These are phyloP conservation scores for Penaeus japonicus DNA, from an alignment of 1,140 invertebrate species.

Conservation along the genomic window DNA sequence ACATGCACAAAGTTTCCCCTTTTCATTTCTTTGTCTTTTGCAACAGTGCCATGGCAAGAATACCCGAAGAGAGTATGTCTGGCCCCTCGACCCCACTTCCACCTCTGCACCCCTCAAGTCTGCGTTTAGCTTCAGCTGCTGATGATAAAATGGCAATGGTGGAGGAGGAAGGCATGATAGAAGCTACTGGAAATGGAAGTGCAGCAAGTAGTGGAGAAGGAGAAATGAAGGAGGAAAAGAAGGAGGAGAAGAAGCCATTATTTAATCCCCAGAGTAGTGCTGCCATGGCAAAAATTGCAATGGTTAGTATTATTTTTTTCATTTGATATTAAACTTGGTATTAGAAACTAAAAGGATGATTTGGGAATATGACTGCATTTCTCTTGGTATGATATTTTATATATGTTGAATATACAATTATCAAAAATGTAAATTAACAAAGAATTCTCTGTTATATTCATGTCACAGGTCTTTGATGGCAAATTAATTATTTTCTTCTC, in stretches of 20 bases:
- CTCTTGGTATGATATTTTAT: too few relatives aligned
- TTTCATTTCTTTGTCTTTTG: too few relatives aligned
- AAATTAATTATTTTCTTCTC: not conserved
- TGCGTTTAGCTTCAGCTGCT: not conserved
- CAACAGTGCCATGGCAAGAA: too few relatives aligned
- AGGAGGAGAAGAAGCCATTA: constrained; percentile 29
- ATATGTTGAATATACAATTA: too few relatives aligned
- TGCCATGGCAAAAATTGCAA: constrained; percentile 47
- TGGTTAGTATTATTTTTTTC: not conserved
- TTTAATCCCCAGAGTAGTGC: constrained; percentile 48
- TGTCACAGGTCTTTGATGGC: too few relatives aligned
- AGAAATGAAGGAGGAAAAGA: constrained; percentile 31
- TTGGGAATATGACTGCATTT: too few relatives aligned
- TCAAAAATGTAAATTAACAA: too few relatives aligned
- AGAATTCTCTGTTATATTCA: too few relatives aligned
- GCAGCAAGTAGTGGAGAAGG: not conserved
- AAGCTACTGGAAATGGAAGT: constrained; percentile 17
- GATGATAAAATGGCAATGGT: constrained; percentile 30
- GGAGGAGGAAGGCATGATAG: not conserved
- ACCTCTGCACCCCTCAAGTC: too few relatives aligned
- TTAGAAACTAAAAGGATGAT: not conserved
- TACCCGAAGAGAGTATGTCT: too few relatives aligned
- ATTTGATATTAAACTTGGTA: not conserved
- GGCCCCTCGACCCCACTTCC: too few relatives aligned
- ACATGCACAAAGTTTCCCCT: too few relatives aligned